Percentiles rank a stretch among this genome's conserved stretches.
Conservation (phyloP, 2,797 vertebrate genomes). For the Bucorvus abyssinicus region DNA sequence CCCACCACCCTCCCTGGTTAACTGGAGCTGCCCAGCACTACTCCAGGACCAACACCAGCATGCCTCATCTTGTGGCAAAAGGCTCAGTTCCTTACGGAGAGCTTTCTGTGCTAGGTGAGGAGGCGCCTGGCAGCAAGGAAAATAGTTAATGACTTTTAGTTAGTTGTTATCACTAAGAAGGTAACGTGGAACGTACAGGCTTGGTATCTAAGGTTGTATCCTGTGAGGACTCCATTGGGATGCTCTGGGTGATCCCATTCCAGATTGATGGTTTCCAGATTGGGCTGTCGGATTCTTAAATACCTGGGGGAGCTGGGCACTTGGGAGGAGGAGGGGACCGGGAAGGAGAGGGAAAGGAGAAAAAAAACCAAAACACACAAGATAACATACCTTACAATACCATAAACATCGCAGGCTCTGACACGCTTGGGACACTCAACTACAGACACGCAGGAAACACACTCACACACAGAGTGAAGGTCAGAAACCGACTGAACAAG, state of each 20-base stretch:
- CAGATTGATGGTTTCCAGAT: conserved; percentile 82
- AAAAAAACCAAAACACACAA: neutral
- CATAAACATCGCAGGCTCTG: neutral
- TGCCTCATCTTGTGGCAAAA: neutral
- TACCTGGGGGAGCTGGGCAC: conserved; percentile 89
- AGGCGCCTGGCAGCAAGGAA: neutral
- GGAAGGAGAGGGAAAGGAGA: conserved; percentile 34
- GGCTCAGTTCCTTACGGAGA: neutral
- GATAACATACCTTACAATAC: neutral
- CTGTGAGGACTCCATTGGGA: conserved; percentile 90
- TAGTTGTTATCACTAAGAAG: neutral
- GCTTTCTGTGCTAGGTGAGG: neutral
- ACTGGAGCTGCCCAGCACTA: neutral
- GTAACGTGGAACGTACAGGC: conserved; percentile 79
- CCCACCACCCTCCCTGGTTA: neutral
- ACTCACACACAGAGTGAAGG: neutral
- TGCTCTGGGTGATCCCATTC: conserved; percentile 93
- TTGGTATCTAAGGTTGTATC: conserved; percentile 87
- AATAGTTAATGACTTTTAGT: neutral
- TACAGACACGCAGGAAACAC: neutral
- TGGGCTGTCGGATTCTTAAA: conserved; percentile 86
- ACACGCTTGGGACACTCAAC: rapidly evolving
- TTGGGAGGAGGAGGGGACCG: conserved; percentile 71
- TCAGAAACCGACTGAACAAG: neutral
- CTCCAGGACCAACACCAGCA: neutral